Evolutionary conservation across 2,888 invertebrate genomes (phyloP).

Genomic region (Eurytoma adleriae): DNA sequence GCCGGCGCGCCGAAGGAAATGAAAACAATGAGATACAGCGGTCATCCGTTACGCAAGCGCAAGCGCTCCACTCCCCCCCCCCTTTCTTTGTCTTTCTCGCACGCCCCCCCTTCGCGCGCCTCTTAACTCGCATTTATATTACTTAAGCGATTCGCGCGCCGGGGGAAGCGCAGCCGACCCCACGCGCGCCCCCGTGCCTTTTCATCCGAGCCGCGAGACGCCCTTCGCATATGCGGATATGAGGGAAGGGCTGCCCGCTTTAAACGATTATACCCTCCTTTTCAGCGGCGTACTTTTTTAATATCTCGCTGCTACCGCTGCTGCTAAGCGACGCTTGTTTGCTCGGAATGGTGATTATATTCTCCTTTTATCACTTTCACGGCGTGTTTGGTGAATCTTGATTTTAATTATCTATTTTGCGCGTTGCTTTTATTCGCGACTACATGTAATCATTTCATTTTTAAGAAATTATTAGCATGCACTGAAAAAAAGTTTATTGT

Average conservation of each 20-base stretch:
- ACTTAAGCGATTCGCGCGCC: conserved; percentile 66
- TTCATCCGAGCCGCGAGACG: conserved; percentile 13
- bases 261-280: conserved; percentile 46
- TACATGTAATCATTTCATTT: no score
- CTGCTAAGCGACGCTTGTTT: conserved; percentile 7
- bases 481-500: no score
- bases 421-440: neutral
- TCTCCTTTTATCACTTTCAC: no score
- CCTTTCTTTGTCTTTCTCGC: conserved; percentile 11
- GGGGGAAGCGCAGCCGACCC: neutral
- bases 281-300: conserved; percentile 8
- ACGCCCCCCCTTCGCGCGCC: conserved; percentile 58
- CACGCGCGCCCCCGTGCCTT: neutral
- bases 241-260: conserved; percentile 23
- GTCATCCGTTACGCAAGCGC: conserved; percentile 74
- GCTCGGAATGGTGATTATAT: neutral
- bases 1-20: conserved; percentile 74
- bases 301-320: neutral
- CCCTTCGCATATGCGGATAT: conserved; percentile 37
- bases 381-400: no score
- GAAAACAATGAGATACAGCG: conserved; percentile 77
- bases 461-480: no score
- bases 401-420: neutral
- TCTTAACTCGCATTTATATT: conserved; percentile 75
- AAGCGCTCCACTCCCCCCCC: neutral